Percentiles rank a stretch among this genome's conserved stretches.
phyloP scores from a whole-genome alignment of 2,888 invertebrate species.

The Neocrepidodera transversa region DNA sequence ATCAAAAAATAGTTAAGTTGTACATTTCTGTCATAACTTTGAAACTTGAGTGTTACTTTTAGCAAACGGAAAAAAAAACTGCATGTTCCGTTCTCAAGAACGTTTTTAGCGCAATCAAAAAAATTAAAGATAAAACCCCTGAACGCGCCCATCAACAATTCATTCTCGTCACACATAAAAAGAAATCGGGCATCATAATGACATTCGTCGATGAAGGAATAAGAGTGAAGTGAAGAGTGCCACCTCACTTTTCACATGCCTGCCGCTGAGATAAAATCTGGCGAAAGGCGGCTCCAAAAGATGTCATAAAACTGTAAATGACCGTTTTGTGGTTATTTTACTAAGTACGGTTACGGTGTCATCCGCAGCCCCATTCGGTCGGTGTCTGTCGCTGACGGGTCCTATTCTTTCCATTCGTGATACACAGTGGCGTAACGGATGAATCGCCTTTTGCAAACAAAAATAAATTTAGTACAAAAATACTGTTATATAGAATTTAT shows the following conservation, averaged over 20 bases:
- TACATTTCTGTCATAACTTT: too few species aligned
- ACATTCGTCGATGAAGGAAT: constrained; percentile 51
- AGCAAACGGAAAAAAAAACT: too few species aligned
- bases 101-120: too few species aligned
- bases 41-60: too few species aligned
- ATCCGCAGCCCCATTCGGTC: constrained; percentile 56
- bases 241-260: constrained; percentile 39
- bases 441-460: too few species aligned
- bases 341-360: constrained; percentile 58
- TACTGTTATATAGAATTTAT: too few species aligned
- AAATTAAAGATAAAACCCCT: too few species aligned
- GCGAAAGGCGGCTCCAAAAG: constrained; percentile 52
- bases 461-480: too few species aligned
- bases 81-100: too few species aligned
- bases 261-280: constrained; percentile 53
- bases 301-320: constrained; percentile 58
- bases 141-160: constrained; percentile 44
- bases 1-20: too few species aligned
- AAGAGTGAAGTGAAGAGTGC: constrained; percentile 47
- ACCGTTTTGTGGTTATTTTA: constrained; percentile 59
- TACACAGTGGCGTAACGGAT: constrained; percentile 24
- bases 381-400: constrained; percentile 50
- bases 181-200: constrained; percentile 48
- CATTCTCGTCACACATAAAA: constrained; percentile 45
- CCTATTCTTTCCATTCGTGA: constrained; percentile 26